A percentile compares a stretch with the other conserved stretches of the same genome.
phyloP scores from a whole-genome alignment of 2,888 invertebrate genomes.

The Campoletis raptor region DNA sequence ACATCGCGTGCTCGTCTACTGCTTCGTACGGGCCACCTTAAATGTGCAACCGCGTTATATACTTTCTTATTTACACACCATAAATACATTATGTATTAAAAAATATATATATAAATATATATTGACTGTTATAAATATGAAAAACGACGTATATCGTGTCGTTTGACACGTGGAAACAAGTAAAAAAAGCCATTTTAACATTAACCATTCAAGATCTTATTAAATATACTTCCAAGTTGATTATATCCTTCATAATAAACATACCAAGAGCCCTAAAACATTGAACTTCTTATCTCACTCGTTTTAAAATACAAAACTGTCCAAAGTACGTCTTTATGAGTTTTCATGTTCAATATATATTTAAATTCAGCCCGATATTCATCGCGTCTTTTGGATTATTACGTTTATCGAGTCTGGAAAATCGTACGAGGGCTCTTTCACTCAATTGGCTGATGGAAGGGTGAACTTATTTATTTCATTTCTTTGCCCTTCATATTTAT shows the following conservation, averaged over 20 bases:
- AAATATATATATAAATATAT: not conserved
- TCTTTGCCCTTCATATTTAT: not conserved
- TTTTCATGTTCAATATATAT: not conserved
- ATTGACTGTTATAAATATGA: not conserved
- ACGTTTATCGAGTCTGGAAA: not conserved
- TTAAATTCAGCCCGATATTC: not conserved
- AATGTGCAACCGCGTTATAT: slow-evolving; percentile 52
- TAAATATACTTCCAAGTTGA: not conserved
- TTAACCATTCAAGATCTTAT: not conserved
- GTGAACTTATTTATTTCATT: not conserved
- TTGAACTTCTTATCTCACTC: not conserved
- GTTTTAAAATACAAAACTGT: slow-evolving; percentile 17
- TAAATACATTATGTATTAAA: not conserved
- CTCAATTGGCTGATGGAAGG: not conserved
- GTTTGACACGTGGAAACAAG: not conserved
- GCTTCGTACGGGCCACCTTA: slow-evolving; percentile 50
- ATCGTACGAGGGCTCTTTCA: not conserved
- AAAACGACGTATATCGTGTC: slow-evolving; percentile 8
- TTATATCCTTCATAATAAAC: not conserved
- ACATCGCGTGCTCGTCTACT: slow-evolving; percentile 78
- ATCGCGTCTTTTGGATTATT: not conserved
- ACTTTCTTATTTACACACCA: slow-evolving; percentile 29
- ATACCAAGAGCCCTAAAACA: not conserved
- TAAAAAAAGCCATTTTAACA: not conserved
- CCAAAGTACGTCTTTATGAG: slow-evolving; percentile 6